Evolutionary conservation across 2,888 invertebrate species (phyloP), one percentile per base, ranked within the genome.

Genomic region (Sphinx pinastri): DNA sequence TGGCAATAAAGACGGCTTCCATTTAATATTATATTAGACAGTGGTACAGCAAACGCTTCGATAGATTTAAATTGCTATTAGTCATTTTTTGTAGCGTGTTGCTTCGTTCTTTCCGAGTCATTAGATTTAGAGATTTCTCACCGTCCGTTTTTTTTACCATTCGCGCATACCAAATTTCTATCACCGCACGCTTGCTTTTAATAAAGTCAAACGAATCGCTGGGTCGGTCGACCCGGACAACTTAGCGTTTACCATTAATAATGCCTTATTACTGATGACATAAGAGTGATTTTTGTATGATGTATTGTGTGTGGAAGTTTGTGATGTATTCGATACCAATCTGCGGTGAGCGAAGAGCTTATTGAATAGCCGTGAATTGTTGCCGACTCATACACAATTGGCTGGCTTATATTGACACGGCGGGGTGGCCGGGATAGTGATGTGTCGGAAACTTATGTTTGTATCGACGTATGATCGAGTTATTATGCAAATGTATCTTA

Each of bases 351-450:
- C 82, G 83, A 81, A 83, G 85, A 84, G 84, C 82, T 90, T 91
- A 92, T 91, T 91, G 91, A 91, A 91, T 90, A 91, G 88, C 86
- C 82, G 84, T 85, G 86, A 88, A 90, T 87, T 86, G 87, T 86
- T 86, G 88, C 83, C 84, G 86, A 89, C 84, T 89, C 89, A 88
- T 88, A 87, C 84, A 90, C 91, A 92, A 91, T 91, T 91, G 89
- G 88, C 85, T 82, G 84, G 85, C 82, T 87, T 86, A 87, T 89
- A 90, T 87, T 85, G 88, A 88, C 91, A 82, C 92, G 87, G 85
- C 91, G 88, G 92, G 92, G 91, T 84, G 85, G 87, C 90, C 81
- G 66, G 68, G 73, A 72, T 82, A 87, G 88, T 83, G 87, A 80
- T 82, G 88, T 78, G 73, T 4, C 19, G 49, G 19, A 19, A 63